Percentiles rank a stretch among this genome's conserved stretches.
Evolutionary conservation across 2,797 vertebrate species (phyloP).

Genomic region (Pipistrellus pipistrellus): DNA sequence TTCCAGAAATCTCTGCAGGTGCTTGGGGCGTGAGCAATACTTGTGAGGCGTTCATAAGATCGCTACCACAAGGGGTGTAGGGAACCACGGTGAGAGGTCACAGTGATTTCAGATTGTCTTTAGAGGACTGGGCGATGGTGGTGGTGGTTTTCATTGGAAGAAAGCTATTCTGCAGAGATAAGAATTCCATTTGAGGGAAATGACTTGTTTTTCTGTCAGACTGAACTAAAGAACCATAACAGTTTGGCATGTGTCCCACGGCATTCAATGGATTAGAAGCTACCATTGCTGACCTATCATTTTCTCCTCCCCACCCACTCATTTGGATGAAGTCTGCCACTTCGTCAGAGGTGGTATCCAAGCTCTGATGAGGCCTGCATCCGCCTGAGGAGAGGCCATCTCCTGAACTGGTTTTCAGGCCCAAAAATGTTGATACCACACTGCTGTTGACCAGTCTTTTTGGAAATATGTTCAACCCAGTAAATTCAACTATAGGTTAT

Average conservation of each 20-base stretch:
- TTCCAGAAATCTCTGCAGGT: not conserved
- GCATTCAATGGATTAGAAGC: not conserved
- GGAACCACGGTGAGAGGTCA: not conserved
- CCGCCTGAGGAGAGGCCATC: not conserved
- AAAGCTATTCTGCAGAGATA: not conserved
- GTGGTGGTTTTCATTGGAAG: not conserved
- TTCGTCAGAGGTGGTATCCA: not conserved
- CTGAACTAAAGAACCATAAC: not conserved
- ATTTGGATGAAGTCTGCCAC: not conserved
- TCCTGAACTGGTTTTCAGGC: not conserved
- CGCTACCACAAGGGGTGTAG: not conserved
- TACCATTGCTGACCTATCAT: not conserved
- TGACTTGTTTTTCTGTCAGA: not conserved
- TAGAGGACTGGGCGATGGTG: not conserved
- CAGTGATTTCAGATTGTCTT: not conserved
- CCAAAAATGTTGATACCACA: not conserved
- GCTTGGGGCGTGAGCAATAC: not conserved
- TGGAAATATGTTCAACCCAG: not conserved
- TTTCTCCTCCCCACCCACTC: not conserved
- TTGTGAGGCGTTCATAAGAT: not conserved
- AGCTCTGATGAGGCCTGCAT: not conserved
- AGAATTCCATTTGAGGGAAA: conserved; percentile 13
- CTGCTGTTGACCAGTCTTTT: not conserved
- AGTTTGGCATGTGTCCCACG: not conserved
- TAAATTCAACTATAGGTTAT: not conserved